Percentiles rank a stretch among this genome's conserved stretches.
Conservation (phyloP, 1,140 invertebrate species). For the Platyscapa corneri region DNA sequence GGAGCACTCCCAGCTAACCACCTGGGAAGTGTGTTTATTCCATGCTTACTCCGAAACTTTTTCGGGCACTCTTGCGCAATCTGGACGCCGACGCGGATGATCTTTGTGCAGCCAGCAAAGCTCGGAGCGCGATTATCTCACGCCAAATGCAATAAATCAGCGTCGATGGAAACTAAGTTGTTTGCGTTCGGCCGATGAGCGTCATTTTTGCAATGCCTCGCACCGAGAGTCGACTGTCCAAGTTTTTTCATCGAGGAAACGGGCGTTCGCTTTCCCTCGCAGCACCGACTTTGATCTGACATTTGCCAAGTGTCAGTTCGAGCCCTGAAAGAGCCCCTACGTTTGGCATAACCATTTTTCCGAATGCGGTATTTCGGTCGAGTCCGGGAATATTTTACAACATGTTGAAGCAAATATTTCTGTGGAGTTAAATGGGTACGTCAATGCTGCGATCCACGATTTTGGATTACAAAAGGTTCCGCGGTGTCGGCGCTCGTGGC, state of each 20-base stretch:
- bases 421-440: neutral
- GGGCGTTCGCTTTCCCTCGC: neutral
- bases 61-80: neutral
- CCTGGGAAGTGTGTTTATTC: conserved; percentile 25
- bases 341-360: neutral
- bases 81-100: too few species aligned
- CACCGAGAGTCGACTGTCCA: neutral
- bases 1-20: neutral
- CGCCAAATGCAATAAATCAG: too few species aligned
- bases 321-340: neutral
- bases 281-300: neutral
- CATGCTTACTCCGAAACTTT: neutral
- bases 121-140: neutral
- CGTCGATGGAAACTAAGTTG: too few species aligned
- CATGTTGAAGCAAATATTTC: neutral
- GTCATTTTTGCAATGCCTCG: too few species aligned
- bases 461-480: neutral
- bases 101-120: neutral
- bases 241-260: neutral
- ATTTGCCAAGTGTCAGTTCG: neutral
- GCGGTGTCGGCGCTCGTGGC: neutral
- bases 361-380: neutral
- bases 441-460: neutral
- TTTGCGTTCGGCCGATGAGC: neutral
- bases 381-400: neutral